These are phyloP conservation scores for Sesia bembeciformis DNA, from an alignment of 2,888 invertebrate genomes.

Conservation along the genomic window DNA sequence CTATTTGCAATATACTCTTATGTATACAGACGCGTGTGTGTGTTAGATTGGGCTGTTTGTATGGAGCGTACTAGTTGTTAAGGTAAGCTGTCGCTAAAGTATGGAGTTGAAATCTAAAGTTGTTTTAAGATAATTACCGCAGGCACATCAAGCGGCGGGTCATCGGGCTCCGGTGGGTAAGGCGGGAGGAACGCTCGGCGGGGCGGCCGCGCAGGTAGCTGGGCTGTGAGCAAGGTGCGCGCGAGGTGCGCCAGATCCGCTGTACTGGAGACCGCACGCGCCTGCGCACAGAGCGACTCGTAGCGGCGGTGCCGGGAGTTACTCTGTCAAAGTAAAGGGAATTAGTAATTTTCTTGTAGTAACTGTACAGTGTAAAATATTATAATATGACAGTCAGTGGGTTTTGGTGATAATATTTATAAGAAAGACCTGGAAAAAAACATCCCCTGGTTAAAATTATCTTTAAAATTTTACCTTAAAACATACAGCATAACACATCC, in stretches of 20 bases:
- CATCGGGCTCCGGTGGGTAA: constrained; percentile 63
- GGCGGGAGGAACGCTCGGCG: constrained; percentile 77
- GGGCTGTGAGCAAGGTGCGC: constrained; percentile 81
- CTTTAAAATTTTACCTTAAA: too few species aligned
- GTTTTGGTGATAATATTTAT: too few species aligned
- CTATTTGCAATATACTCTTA: too few species aligned
- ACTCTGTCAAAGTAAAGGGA: constrained; percentile 68
- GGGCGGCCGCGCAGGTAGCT: constrained; percentile 79
- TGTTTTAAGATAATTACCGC: constrained; percentile 32
- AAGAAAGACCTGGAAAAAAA: too few species aligned
- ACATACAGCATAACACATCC: too few species aligned
- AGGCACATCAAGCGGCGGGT: constrained; percentile 55
- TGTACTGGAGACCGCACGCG: constrained; percentile 82
- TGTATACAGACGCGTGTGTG: too few species aligned
- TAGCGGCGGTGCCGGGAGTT: constrained; percentile 89
- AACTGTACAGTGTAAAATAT: neutral
- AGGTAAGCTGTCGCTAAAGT: too few species aligned
- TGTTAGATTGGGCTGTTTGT: too few species aligned
- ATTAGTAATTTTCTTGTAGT: neutral
- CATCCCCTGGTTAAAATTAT: too few species aligned
- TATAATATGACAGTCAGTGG: too few species aligned
- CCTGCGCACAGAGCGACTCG: constrained; percentile 84
- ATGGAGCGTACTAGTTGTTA: too few species aligned
- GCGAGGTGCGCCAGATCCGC: constrained; percentile 87
- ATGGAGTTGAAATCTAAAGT: too few species aligned